phyloP scores from a whole-genome alignment of 2,113 vertebrate genomes.

The Eulemur macaco region DNA sequence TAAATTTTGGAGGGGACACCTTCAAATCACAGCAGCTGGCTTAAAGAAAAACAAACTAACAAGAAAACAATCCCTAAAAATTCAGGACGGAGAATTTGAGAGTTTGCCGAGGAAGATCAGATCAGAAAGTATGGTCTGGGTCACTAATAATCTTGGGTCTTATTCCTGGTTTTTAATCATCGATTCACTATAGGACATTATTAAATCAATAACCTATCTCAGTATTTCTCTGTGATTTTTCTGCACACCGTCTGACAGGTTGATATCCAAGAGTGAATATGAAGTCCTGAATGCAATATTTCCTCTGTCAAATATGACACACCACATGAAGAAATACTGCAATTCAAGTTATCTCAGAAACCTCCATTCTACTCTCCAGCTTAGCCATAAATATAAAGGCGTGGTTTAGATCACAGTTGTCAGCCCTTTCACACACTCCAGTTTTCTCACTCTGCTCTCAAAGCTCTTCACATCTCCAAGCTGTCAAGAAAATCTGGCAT shows the following conservation, averaged over 20 bases:
- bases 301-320: background rate
- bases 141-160: background rate
- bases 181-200: background rate
- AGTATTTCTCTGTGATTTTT: background rate
- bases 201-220: constrained; percentile 11
- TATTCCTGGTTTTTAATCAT: background rate
- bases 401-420: background rate
- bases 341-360: background rate
- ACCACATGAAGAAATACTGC: background rate
- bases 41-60: background rate
- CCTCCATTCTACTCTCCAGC: background rate
- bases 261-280: background rate
- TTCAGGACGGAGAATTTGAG: background rate
- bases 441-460: background rate
- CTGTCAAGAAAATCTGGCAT: background rate
- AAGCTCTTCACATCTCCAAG: background rate
- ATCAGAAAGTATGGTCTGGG: background rate
- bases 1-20: background rate
- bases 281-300: background rate
- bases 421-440: background rate
- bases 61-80: background rate
- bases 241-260: background rate
- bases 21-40: background rate
- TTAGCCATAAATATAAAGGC: background rate
- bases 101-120: background rate